Evolutionary conservation across 2,113 vertebrate species (phyloP).

Genomic region (Patagioenas fasciata): DNA sequence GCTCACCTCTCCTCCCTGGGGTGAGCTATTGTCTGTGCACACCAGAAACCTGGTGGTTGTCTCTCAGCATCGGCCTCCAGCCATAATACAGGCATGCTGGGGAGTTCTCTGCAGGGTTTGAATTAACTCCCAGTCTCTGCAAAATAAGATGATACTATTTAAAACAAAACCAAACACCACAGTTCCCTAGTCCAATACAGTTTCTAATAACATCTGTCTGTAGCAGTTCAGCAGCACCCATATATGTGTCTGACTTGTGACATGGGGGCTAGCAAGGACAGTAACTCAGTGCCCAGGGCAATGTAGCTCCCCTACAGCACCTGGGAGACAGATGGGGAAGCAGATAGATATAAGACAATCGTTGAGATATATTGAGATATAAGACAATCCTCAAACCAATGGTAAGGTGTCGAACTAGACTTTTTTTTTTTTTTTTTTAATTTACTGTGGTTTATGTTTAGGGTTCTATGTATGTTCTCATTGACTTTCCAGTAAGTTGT

Average conservation of each 20-base stretch:
- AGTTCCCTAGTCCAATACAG: neutral
- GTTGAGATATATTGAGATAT: neutral
- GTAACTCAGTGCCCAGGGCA: neutral
- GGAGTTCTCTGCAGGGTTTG: neutral
- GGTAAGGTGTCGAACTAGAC: neutral
- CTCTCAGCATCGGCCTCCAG: neutral
- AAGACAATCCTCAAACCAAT: neutral
- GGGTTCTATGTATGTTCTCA: neutral
- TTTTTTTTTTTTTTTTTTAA: neutral
- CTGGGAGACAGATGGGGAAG: neutral
- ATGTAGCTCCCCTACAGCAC: neutral
- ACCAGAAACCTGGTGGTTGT: neutral
- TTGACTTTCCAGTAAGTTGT: neutral
- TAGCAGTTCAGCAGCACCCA: neutral
- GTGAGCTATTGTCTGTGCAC: fast-evolving
- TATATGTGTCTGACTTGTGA: neutral
- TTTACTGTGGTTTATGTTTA: neutral
- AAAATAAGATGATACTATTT: neutral
- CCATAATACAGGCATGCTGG: neutral
- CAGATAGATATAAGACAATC: neutral
- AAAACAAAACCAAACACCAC: neutral
- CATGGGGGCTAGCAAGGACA: fast-evolving
- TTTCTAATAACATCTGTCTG: neutral
- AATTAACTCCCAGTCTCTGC: neutral
- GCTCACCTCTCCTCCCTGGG: neutral